These are phyloP conservation scores for Cyaniris semiargus DNA, from an alignment of 2,888 invertebrate genomes.

Conservation along the genomic window DNA sequence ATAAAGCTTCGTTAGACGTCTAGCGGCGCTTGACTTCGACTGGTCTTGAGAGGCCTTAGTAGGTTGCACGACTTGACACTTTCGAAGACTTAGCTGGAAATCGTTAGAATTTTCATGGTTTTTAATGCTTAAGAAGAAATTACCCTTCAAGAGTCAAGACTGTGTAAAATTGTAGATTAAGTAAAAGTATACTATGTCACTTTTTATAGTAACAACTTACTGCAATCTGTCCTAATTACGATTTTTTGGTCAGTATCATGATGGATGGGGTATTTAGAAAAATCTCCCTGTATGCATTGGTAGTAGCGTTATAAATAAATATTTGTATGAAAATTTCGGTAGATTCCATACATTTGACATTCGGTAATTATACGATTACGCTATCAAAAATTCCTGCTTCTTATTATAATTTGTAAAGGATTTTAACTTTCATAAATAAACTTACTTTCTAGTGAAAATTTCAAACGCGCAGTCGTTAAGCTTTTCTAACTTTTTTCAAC, in stretches of 20 bases:
- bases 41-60: conserved; percentile 20
- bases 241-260: too few relatives aligned
- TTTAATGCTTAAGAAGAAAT: background rate
- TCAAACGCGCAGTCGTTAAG: background rate
- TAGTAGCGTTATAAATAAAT: too few relatives aligned
- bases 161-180: too few relatives aligned
- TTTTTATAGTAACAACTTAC: too few relatives aligned
- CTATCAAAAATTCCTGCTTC: background rate
- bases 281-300: too few relatives aligned
- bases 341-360: too few relatives aligned
- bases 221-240: too few relatives aligned
- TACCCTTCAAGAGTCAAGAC: background rate
- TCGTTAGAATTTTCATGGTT: background rate
- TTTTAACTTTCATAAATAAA: background rate
- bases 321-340: too few relatives aligned
- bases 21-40: conserved; percentile 26
- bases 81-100: background rate
- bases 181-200: too few relatives aligned
- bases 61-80: conserved; percentile 22
- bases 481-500: background rate
- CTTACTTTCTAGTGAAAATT: background rate
- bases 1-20: conserved; percentile 17
- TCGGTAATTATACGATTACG: too few relatives aligned
- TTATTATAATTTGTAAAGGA: background rate
- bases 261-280: too few relatives aligned